Percentiles rank a stretch among this genome's conserved stretches.
Evolutionary conservation across 2,113 vertebrate species (phyloP).

Genomic region (Rutilus rutilus): DNA sequence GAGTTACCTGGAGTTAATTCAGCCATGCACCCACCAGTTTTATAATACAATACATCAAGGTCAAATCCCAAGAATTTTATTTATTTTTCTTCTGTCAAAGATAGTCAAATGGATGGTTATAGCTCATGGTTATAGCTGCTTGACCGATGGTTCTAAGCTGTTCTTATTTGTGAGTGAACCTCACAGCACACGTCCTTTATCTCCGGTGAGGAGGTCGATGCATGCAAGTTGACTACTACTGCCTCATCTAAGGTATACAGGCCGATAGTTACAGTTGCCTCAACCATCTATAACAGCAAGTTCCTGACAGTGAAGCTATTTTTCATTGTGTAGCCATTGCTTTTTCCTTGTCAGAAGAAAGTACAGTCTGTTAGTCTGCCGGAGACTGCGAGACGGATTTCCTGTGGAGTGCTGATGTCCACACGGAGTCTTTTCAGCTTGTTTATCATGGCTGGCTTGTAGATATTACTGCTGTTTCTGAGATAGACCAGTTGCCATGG

Average conservation of each 20-base stretch:
- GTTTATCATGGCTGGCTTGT: slow-evolving; percentile 23
- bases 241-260: not conserved
- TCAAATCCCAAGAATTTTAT: not conserved
- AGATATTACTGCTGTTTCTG: not conserved
- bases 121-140: not conserved
- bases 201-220: not conserved
- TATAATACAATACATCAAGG: not conserved
- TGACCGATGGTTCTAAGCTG: not conserved
- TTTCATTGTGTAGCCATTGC: slow-evolving; percentile 16
- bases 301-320: slow-evolving; percentile 31
- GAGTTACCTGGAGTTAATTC: not conserved
- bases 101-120: not conserved
- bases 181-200: not conserved
- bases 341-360: slow-evolving; percentile 37
- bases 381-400: not conserved
- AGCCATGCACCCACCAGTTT: not conserved
- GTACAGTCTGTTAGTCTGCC: slow-evolving; percentile 12
- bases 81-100: not conserved
- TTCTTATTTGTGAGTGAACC: not conserved
- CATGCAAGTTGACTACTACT: slow-evolving; percentile 3
- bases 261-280: not conserved
- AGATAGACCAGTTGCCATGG: not conserved
- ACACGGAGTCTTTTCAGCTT: slow-evolving; percentile 15
- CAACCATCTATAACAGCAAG: slow-evolving; percentile 21
- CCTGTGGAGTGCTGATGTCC: slow-evolving; percentile 25